phyloP scores from a whole-genome alignment of 2,113 vertebrate genomes.

The Hipposideros armiger region DNA sequence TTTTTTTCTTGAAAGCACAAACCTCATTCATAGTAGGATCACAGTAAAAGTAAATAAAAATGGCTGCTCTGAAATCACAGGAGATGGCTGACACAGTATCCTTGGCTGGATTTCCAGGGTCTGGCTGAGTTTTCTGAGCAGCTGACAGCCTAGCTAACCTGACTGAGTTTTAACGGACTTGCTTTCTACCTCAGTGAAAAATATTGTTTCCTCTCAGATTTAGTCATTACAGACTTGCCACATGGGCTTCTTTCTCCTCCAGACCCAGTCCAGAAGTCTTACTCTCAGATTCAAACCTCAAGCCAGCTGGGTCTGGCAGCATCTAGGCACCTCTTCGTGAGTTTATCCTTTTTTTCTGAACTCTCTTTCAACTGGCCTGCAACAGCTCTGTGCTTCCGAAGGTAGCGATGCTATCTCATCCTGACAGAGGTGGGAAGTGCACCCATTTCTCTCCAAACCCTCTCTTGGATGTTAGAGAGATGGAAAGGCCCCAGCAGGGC shows the following conservation, averaged over 20 bases:
- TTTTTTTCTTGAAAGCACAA: slow-evolving; percentile 18
- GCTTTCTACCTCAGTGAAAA: neutral
- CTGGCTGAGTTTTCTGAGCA: neutral
- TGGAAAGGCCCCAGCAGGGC: neutral
- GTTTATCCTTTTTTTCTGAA: neutral
- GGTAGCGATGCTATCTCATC: neutral
- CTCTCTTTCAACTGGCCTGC: neutral
- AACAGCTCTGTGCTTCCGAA: neutral
- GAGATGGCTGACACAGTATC: neutral
- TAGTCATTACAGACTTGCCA: neutral
- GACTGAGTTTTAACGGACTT: neutral
- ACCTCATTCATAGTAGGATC: neutral
- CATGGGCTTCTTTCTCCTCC: neutral
- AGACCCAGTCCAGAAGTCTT: neutral
- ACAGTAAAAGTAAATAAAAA: neutral
- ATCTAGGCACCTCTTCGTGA: neutral
- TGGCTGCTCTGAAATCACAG: neutral
- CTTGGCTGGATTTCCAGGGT: neutral
- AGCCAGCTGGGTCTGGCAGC: neutral
- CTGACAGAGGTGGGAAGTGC: neutral
- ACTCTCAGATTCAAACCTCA: neutral
- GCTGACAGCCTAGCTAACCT: neutral
- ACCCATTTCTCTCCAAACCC: neutral
- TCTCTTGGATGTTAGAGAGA: neutral
- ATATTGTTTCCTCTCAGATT: neutral